These are phyloP conservation scores for Blennius ocellaris DNA, from an alignment of 2,113 vertebrate genomes.

Conservation along the genomic window DNA sequence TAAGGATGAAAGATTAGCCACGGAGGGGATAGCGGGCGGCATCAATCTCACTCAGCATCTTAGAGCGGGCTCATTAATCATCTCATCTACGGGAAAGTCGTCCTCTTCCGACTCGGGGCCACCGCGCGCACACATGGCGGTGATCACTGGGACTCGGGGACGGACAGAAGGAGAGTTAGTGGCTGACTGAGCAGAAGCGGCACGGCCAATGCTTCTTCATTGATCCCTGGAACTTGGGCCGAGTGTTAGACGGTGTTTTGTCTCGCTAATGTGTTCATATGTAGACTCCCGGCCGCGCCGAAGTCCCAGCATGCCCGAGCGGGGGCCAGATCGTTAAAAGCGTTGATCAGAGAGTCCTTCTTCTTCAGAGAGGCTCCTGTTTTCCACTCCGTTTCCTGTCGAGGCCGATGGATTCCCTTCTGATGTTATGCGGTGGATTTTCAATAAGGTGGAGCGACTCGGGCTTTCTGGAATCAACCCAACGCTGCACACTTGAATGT, in stretches of 20 bases:
- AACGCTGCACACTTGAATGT: conserved; percentile 35
- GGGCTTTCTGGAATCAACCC: conserved; percentile 47
- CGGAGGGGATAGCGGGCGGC: conserved; percentile 72
- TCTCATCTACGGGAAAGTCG: conserved; percentile 69
- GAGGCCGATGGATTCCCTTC: conserved; percentile 45
- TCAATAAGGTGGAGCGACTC: conserved; percentile 70
- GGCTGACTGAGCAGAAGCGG: conserved; percentile 70
- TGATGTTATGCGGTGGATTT: conserved; percentile 60
- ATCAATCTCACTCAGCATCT: conserved; percentile 85
- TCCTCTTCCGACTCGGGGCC: conserved; percentile 65
- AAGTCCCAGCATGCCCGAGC: conserved; percentile 27
- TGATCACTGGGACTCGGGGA: conserved; percentile 39
- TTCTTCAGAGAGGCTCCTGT: conserved; percentile 14
- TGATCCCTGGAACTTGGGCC: conserved; percentile 63
- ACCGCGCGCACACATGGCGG: conserved; percentile 50
- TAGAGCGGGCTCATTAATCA: conserved; percentile 78
- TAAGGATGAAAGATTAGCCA: conserved; percentile 85
- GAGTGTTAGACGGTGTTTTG: conserved; percentile 52
- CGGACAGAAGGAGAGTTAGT: conserved; percentile 76
- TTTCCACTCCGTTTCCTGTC: neutral
- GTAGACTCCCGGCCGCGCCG: conserved; percentile 24
- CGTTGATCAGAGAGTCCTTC: conserved; percentile 13
- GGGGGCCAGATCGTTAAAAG: conserved; percentile 39
- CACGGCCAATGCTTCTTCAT: conserved; percentile 66
- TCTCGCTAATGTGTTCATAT: conserved; percentile 65